Conservation (phyloP, 2,888 invertebrate genomes). For the Eustalomyia histrio region DNA sequence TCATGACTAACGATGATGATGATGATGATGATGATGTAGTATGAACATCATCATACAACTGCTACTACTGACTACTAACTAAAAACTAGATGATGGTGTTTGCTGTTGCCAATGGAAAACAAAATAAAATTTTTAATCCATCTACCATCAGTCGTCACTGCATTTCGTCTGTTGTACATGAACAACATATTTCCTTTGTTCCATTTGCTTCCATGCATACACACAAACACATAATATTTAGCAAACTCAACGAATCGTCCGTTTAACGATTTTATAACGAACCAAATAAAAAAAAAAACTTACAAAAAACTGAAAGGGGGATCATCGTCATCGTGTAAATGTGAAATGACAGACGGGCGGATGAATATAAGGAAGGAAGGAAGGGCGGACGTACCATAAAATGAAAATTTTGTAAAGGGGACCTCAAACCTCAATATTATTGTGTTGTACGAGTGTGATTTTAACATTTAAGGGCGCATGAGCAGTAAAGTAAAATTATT, state of each 20-base stretch:
- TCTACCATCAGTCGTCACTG: slow-evolving; percentile 34
- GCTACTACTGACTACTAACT: slow-evolving; percentile 9
- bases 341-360: slow-evolving; percentile 19
- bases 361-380: slow-evolving; percentile 4
- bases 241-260: slow-evolving; percentile 33
- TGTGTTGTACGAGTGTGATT: background rate
- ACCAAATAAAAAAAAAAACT: slow-evolving; percentile 11
- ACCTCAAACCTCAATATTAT: slow-evolving; percentile 37
- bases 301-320: slow-evolving; percentile 51
- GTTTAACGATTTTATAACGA: slow-evolving; percentile 48
- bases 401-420: slow-evolving; percentile 30
- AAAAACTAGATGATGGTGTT: slow-evolving; percentile 7
- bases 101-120: slow-evolving; percentile 47
- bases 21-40: slow-evolving; percentile 7
- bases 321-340: slow-evolving; percentile 49
- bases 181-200: slow-evolving; percentile 49
- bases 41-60: no score
- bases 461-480: slow-evolving; percentile 61
- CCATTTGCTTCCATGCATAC: slow-evolving; percentile 4
- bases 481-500: slow-evolving; percentile 42
- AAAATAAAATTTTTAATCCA: slow-evolving; percentile 34
- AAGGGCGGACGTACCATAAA: background rate
- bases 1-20: no score
- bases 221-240: background rate
- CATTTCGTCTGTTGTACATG: slow-evolving; percentile 21